These are phyloP conservation scores for Pungitius pungitius DNA, from an alignment of 2,113 vertebrate species.

Conservation along the genomic window DNA sequence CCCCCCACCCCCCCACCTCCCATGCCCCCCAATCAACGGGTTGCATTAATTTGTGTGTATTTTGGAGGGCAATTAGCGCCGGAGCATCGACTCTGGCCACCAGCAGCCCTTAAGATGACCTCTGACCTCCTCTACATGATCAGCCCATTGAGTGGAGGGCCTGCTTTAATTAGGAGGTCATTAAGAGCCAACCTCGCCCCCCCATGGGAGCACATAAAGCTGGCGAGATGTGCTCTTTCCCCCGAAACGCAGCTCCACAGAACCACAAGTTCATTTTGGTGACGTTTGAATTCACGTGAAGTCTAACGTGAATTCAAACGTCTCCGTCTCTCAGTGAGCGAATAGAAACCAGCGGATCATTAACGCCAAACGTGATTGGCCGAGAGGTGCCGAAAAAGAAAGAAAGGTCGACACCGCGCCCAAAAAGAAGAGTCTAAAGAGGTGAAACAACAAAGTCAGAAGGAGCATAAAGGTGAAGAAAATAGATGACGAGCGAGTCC, in stretches of 20 bases:
- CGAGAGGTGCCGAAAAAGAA: not conserved
- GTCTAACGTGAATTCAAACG: not conserved
- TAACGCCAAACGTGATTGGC: not conserved
- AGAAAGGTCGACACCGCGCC: slow-evolving; percentile 13
- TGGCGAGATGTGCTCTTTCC: slow-evolving; percentile 10
- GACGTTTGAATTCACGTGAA: no score
- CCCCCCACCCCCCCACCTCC: no score
- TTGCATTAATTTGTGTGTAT: slow-evolving; percentile 43
- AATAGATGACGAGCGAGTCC: slow-evolving; percentile 71
- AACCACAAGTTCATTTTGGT: not conserved
- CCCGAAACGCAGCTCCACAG: not conserved
- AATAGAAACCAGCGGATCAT: not conserved
- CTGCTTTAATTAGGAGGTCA: slow-evolving; percentile 79
- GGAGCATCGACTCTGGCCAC: slow-evolving; percentile 68
- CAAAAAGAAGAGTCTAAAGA: slow-evolving; percentile 45
- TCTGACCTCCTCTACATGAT: slow-evolving; percentile 77
- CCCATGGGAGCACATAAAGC: slow-evolving; percentile 57
- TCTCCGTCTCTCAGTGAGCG: not conserved
- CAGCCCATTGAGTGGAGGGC: slow-evolving; percentile 73
- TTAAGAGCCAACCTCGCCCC: slow-evolving; percentile 72
- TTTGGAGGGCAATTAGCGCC: slow-evolving; percentile 65
- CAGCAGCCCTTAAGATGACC: slow-evolving; percentile 77
- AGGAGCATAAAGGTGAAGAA: slow-evolving; percentile 68
- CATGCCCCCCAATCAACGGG: not conserved
- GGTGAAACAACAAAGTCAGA: slow-evolving; percentile 68